Percentiles rank a stretch among this genome's conserved stretches.
These are phyloP conservation scores for Tipula vernalis DNA, from an alignment of 2,888 invertebrate genomes.

Conservation along the genomic window DNA sequence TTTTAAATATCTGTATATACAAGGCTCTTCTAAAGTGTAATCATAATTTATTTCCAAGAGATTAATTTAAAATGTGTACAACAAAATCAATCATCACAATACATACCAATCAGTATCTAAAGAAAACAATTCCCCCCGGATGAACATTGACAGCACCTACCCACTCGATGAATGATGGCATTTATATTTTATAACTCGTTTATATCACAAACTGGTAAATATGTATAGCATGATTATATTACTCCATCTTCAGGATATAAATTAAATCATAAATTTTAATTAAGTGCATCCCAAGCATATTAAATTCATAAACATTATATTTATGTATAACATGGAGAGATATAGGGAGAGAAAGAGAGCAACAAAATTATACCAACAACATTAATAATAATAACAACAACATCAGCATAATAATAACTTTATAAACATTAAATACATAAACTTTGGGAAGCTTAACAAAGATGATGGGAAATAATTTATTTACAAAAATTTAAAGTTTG, in stretches of 20 bases:
- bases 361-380: too few species aligned
- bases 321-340: not conserved
- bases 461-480: not conserved
- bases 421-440: not conserved
- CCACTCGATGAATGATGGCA: not conserved
- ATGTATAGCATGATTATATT: not conserved
- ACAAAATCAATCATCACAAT: not conserved
- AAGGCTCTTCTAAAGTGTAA: not conserved
- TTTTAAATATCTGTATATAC: not conserved
- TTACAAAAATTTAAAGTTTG: not conserved
- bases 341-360: not conserved
- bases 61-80: not conserved
- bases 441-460: not conserved
- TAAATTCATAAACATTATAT: not conserved
- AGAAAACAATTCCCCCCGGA: not conserved
- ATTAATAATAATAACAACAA: not conserved
- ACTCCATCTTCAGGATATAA: not conserved
- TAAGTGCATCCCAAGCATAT: not conserved
- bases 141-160: not conserved
- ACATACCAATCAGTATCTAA: not conserved
- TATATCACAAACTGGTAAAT: not conserved
- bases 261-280: constrained; percentile 4
- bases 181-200: not conserved
- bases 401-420: not conserved
- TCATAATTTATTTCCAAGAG: not conserved